Evolutionary conservation across 2,113 vertebrate genomes (phyloP).

Genomic region (Edolisoma coerulescens): DNA sequence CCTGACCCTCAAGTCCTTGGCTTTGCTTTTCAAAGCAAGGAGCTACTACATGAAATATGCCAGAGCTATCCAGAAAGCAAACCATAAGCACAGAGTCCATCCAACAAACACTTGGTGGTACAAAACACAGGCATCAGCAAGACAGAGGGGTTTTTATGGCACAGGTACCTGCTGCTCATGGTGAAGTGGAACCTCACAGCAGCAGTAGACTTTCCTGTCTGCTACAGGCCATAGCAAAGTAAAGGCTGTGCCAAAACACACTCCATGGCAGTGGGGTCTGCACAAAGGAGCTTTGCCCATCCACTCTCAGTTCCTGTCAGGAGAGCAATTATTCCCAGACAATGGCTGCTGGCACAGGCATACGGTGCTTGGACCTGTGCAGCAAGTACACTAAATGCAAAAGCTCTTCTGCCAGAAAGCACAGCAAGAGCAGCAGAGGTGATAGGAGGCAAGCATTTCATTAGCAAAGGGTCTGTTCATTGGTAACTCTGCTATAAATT

Average conservation of each 20-base stretch:
- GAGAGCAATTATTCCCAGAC: not conserved
- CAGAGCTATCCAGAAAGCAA: not conserved
- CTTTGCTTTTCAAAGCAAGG: not conserved
- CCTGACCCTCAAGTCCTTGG: not conserved
- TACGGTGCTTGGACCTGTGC: not conserved
- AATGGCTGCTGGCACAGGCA: not conserved
- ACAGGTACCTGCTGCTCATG: not conserved
- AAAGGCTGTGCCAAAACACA: not conserved
- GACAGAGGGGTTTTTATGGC: not conserved
- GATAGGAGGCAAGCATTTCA: not conserved
- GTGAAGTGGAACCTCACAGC: not conserved
- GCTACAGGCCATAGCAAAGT: not conserved
- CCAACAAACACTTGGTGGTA: not conserved
- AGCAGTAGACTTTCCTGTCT: not conserved
- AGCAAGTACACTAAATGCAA: not conserved
- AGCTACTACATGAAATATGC: not conserved
- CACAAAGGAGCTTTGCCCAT: not conserved
- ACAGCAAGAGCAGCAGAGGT: not conserved
- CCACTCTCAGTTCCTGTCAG: not conserved
- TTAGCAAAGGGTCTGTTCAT: not conserved
- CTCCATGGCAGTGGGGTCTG: not conserved
- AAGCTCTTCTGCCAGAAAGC: not conserved
- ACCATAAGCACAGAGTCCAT: not conserved
- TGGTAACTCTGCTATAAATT: not conserved
- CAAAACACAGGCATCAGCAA: not conserved